Evolutionary conservation across 2,888 invertebrate genomes (phyloP).

Genomic region (Eristalis intricaria): DNA sequence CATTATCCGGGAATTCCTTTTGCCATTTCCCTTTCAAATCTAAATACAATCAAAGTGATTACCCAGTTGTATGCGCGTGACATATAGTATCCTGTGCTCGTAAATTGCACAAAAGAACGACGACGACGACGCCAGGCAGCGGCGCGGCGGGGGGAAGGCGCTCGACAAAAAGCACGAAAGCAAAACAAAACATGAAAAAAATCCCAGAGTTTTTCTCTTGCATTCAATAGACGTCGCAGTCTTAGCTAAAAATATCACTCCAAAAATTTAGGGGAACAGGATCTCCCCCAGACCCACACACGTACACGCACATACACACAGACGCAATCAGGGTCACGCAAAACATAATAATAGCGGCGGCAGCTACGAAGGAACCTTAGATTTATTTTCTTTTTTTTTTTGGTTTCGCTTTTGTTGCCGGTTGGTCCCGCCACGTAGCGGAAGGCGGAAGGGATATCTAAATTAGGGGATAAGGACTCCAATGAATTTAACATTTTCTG

Average conservation of each 20-base stretch:
- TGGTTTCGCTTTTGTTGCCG: background rate
- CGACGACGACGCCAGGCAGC: background rate
- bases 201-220: conserved; percentile 8
- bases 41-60: conserved; percentile 72
- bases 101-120: conserved; percentile 65
- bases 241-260: conserved; percentile 54
- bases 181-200: conserved; percentile 14
- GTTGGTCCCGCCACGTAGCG: conserved; percentile 16
- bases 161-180: conserved; percentile 14
- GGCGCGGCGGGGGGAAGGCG: background rate
- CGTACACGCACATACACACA: conserved; percentile 25
- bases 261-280: conserved; percentile 30
- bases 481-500: conserved; percentile 62
- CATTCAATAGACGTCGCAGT: conserved; percentile 43
- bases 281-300: background rate
- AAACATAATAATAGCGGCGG: conserved; percentile 49
- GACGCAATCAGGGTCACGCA: conserved; percentile 68
- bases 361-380: conserved; percentile 8
- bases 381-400: conserved; percentile 55
- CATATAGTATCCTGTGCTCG: conserved; percentile 64
- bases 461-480: conserved; percentile 63
- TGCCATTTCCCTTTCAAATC: conserved; percentile 71
- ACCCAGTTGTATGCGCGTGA: conserved; percentile 70
- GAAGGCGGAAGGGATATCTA: conserved; percentile 58
- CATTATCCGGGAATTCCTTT: conserved; percentile 68